These are phyloP conservation scores for Holothuria glaberrima DNA, from an alignment of 35 echinoderm and acorn worm genomes.

Conservation along the genomic window DNA sequence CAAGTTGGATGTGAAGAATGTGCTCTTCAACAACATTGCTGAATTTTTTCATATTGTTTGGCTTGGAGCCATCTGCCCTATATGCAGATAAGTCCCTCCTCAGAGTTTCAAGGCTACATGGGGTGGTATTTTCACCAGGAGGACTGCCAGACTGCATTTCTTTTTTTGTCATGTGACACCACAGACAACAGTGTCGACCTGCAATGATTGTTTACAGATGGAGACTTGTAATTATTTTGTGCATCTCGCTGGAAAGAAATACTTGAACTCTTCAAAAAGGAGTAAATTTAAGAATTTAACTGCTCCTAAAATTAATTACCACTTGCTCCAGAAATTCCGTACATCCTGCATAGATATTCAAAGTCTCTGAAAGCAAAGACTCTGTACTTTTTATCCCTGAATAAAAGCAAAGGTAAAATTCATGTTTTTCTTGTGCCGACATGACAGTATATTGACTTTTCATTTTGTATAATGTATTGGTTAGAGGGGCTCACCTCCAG, in stretches of 20 bases:
- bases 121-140: neutral
- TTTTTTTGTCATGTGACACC: conserved; percentile 16
- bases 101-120: conserved; percentile 29
- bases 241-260: too few species aligned
- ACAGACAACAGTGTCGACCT: conserved; percentile 56
- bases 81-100: conserved; percentile 21
- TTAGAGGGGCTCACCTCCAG: neutral
- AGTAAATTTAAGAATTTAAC: neutral
- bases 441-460: too few species aligned
- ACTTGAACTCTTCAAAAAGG: too few species aligned
- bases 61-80: conserved; percentile 20
- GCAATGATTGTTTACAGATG: neutral
- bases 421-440: too few species aligned
- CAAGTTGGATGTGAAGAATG: conserved; percentile 11
- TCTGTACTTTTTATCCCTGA: too few species aligned
- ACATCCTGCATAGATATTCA: too few species aligned
- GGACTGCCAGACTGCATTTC: neutral
- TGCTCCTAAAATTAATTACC: neutral
- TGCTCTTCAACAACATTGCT: conserved; percentile 7
- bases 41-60: conserved; percentile 8
- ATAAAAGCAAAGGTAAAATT: too few species aligned
- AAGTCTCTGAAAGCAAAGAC: too few species aligned
- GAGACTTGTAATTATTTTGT: neutral
- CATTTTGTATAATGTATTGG: too few species aligned
- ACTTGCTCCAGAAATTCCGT: neutral